Percentiles rank a stretch among this genome's conserved stretches.
Evolutionary conservation across 2,797 vertebrate genomes (phyloP).

Genomic region (Sparus aurata): DNA sequence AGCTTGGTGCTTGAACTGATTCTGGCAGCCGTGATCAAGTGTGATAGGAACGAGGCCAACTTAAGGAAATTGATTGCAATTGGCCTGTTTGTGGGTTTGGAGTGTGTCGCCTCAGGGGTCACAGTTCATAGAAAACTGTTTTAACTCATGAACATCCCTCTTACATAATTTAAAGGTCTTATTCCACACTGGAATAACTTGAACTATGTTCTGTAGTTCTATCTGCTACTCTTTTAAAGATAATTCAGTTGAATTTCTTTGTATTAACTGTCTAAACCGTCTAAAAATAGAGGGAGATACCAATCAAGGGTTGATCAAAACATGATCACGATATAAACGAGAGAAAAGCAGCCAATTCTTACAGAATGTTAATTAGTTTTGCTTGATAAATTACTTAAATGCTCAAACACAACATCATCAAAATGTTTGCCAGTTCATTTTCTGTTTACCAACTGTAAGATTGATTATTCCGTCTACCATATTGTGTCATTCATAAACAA

Average conservation of each 20-base stretch:
- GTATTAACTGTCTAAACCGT: too few relatives aligned
- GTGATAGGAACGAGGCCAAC: constrained; percentile 29
- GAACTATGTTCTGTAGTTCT: neutral
- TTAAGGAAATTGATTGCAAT: constrained; percentile 30
- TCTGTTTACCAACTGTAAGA: too few relatives aligned
- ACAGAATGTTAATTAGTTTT: too few relatives aligned
- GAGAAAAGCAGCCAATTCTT: neutral
- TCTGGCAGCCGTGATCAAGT: constrained; percentile 29
- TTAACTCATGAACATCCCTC: neutral
- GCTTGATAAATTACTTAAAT: too few relatives aligned
- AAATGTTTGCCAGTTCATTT: too few relatives aligned
- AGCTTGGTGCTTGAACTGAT: constrained; percentile 13
- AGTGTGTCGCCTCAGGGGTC: neutral
- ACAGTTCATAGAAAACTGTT: constrained; percentile 2
- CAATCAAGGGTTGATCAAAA: too few relatives aligned
- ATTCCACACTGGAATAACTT: neutral
- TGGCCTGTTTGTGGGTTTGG: constrained; percentile 6
- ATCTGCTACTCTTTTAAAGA: neutral
- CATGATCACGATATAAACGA: neutral
- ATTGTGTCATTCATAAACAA: neutral
- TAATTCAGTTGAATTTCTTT: too few relatives aligned
- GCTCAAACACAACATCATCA: too few relatives aligned
- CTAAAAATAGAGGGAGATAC: neutral
- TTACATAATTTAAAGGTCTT: too few relatives aligned
- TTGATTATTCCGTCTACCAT: too few relatives aligned